Base-by-base conservation (phyloP, 1,140 invertebrate species). In the Aphelenchoides fujianensis region DNA sequence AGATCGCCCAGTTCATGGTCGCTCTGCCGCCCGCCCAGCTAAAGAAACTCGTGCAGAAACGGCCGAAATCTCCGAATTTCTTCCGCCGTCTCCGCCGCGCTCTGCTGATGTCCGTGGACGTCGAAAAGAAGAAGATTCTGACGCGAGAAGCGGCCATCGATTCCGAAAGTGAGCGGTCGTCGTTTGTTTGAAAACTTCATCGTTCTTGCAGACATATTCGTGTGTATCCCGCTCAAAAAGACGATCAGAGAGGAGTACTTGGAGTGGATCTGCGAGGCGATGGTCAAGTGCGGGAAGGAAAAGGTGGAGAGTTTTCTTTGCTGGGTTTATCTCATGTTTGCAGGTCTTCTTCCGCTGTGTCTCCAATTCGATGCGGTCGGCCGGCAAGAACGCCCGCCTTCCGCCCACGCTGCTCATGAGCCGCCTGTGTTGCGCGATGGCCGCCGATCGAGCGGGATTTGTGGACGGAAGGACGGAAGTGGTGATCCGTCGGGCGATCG, bases 21-120 rank as follows among this genome's bases (percentile, higher is more conserved):
- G n/a, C n/a, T n/a, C n/a, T n/a, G n/a, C n/a, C n/a, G n/a, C n/a
- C n/a, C n/a, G n/a, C n/a, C n/a, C n/a, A n/a, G n/a, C n/a, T n/a
- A 9, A 64, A 41, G 1, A 37, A 66, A 66, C 7, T 19, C 63
- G 63, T 36, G 12, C 19, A 66, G 53, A 66, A 12, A 30, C 27
- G 12, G 32, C 2, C 31, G 32, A 35, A 66, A 66, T 23, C 16
- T 27, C n/a, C 16, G 32, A 35, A 66, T 3, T 63, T 66, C 12
- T 66, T 37, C 0, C 16, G 32, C 2, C 31, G 36, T 36, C 32
- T 66, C 12, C 63, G 63, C 30, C 31, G 31, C 23, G 7, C 36
- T 23, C 36, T 66, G 32, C 36, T 32, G 12, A 66, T n/a, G 28
- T 41, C 16, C 16, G 53, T 66, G 12, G 36, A 66, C n/a, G 31